These are phyloP conservation scores for Uloborus plumipes DNA, from an alignment of 2,888 invertebrate genomes.

Conservation along the genomic window DNA sequence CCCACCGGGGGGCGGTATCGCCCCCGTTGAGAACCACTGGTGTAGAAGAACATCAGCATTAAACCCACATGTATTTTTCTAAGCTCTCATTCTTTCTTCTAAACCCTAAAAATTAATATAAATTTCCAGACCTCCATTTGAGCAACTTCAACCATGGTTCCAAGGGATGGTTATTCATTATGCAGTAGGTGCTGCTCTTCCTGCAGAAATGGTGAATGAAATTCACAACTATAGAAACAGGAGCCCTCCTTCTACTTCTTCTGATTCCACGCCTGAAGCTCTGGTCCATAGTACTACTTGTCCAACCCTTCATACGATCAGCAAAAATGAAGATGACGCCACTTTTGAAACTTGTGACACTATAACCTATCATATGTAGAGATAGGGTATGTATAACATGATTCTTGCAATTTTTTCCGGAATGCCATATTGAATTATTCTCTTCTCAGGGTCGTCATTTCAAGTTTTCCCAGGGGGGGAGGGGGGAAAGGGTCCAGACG, in stretches of 20 bases:
- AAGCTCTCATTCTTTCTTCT: too few species aligned
- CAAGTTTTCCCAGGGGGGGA: too few species aligned
- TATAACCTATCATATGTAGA: constrained; percentile 50
- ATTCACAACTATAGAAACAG: constrained; percentile 79
- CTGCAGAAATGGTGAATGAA: constrained; percentile 81
- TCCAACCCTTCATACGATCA: constrained; percentile 68
- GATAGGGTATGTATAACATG: neutral
- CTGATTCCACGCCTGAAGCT: constrained; percentile 77
- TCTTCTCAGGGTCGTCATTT: too few species aligned
- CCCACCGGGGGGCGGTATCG: too few species aligned
- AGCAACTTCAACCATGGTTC: constrained; percentile 89
- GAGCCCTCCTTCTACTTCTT: constrained; percentile 76
- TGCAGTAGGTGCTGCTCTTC: constrained; percentile 76
- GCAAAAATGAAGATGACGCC: constrained; percentile 64
- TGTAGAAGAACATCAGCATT: too few species aligned
- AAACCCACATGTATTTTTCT: too few species aligned
- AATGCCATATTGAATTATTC: too few species aligned
- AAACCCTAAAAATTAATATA: too few species aligned
- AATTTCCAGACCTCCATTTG: constrained; percentile 83
- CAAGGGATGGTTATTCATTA: constrained; percentile 83
- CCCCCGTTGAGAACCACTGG: too few species aligned
- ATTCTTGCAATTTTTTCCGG: too few species aligned
- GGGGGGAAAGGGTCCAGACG: too few species aligned
- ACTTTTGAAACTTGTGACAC: constrained; percentile 37
- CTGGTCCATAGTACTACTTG: constrained; percentile 67